These are phyloP conservation scores for Desmodus rotundus DNA, from an alignment of 2,113 vertebrate species.

Conservation along the genomic window DNA sequence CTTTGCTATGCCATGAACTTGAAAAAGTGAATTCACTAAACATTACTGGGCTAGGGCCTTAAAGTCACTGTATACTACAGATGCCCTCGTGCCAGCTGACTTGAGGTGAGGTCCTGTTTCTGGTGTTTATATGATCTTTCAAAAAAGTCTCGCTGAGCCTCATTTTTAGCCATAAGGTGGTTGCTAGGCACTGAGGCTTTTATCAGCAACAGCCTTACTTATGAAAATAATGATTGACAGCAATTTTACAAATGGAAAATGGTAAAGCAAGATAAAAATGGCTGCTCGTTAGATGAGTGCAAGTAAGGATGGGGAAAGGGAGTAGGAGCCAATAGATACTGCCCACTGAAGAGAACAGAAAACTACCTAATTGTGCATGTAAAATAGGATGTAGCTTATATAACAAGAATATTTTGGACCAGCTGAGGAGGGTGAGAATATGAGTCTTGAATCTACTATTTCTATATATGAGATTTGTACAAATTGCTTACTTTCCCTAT, in stretches of 20 bases:
- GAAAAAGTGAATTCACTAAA: conserved; percentile 16
- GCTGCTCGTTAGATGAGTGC: background rate
- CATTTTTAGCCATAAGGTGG: background rate
- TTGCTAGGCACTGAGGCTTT: background rate
- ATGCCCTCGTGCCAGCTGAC: background rate
- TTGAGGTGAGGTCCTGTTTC: background rate
- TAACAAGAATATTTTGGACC: background rate
- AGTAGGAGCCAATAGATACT: background rate
- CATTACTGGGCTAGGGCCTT: background rate
- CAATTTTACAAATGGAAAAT: background rate
- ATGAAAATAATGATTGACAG: background rate
- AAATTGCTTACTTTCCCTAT: background rate
- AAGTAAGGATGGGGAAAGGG: background rate
- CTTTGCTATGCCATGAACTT: background rate
- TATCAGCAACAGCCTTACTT: background rate
- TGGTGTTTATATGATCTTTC: background rate
- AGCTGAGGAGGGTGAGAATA: background rate
- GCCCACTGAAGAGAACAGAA: background rate
- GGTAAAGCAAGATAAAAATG: background rate
- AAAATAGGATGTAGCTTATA: background rate
- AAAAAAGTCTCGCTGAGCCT: background rate
- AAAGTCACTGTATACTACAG: background rate
- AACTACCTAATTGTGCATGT: background rate
- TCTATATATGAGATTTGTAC: background rate
- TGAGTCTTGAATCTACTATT: background rate